Conservation (phyloP, 1,140 invertebrate species). For the Drosophila yakuba region DNA sequence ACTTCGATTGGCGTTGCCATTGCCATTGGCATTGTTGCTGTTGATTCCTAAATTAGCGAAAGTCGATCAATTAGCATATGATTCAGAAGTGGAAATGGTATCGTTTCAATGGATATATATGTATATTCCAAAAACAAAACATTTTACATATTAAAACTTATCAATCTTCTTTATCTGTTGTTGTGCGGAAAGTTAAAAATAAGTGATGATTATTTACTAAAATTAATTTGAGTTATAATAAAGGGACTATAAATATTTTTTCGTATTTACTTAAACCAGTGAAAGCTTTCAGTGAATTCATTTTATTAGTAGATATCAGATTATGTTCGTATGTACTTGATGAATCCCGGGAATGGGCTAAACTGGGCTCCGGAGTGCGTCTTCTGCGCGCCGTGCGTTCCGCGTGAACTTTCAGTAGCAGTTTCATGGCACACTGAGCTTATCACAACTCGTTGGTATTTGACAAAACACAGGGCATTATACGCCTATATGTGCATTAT, state of each 20-base stretch:
- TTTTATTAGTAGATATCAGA: background rate
- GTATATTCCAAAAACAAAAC: too few relatives aligned
- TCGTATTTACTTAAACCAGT: background rate
- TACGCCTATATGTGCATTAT: slow-evolving; percentile 8
- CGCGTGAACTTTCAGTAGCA: slow-evolving; percentile 79
- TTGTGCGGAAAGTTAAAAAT: too few relatives aligned
- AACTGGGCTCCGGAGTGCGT: slow-evolving; percentile 59
- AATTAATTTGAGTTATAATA: background rate
- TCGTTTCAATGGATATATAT: background rate
- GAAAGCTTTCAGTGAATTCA: background rate
- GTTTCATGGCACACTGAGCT: slow-evolving; percentile 65
- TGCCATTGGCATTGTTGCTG: slow-evolving; percentile 36
- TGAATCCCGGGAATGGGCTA: slow-evolving; percentile 36
- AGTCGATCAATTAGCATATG: slow-evolving; percentile 31
- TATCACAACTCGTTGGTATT: slow-evolving; percentile 35
- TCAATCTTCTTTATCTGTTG: too few relatives aligned
- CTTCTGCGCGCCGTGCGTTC: slow-evolving; percentile 73
- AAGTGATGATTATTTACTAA: too few relatives aligned
- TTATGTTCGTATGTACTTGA: slow-evolving; percentile 32
- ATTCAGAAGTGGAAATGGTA: background rate
- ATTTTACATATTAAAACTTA: background rate
- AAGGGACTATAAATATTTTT: background rate
- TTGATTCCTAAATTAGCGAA: slow-evolving; percentile 63
- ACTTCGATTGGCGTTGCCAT: slow-evolving; percentile 11
- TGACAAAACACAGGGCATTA: slow-evolving; percentile 19